Evolutionary conservation across 2,888 invertebrate genomes (phyloP).

Genomic region (Acrobasis repandana): DNA sequence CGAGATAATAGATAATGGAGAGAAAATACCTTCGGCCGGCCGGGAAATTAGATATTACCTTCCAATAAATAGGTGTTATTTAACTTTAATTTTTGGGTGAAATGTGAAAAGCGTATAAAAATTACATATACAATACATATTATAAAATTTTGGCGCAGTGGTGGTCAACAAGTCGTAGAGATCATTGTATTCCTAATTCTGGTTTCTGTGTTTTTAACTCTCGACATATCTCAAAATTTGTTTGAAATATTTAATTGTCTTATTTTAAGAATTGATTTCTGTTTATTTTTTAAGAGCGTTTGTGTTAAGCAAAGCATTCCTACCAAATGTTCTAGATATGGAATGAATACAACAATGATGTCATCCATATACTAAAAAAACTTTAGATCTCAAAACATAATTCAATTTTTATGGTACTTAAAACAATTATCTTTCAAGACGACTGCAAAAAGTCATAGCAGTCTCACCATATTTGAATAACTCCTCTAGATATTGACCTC

Average conservation of each 20-base stretch:
- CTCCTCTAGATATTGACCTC: slow-evolving; percentile 9
- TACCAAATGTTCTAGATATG: no score
- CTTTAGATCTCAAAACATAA: no score
- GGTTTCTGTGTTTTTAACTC: not conserved
- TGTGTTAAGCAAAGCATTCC: no score
- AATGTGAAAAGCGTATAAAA: not conserved
- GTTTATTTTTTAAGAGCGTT: not conserved
- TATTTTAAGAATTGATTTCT: not conserved
- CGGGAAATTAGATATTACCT: slow-evolving; percentile 3
- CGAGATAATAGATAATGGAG: slow-evolving; percentile 19
- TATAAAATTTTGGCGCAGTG: slow-evolving; percentile 10
- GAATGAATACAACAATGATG: no score
- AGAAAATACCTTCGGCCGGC: slow-evolving; percentile 7
- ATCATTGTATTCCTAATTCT: not conserved
- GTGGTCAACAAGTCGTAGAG: slow-evolving; percentile 5
- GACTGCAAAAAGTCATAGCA: not conserved
- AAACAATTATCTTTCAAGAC: not conserved
- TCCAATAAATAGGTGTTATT: not conserved
- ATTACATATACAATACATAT: not conserved
- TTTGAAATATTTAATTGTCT: slow-evolving; percentile 3
- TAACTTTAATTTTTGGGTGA: not conserved
- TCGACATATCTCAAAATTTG: not conserved
- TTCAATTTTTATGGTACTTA: not conserved
- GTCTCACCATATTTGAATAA: slow-evolving; percentile 4
- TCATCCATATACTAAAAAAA: no score